A percentile compares a stretch with the other conserved stretches of the same genome.
Conservation (phyloP, 2,113 vertebrate species). For the Boulengerochromis microlepis region DNA sequence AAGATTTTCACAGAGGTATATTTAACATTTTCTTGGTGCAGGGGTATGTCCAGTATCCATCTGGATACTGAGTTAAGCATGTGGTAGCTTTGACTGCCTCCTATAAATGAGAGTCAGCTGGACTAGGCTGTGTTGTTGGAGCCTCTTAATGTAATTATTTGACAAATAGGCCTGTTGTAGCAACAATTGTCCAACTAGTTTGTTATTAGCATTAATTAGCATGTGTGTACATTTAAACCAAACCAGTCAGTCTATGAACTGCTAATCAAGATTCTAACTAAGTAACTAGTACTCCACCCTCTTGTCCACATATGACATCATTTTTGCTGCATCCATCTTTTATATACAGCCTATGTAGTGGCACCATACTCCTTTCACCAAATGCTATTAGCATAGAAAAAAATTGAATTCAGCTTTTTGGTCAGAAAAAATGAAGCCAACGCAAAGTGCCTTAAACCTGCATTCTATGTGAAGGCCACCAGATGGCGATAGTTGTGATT, state of each 20-base stretch:
- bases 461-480: background rate
- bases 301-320: background rate
- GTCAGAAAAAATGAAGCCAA: background rate
- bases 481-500: background rate
- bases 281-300: background rate
- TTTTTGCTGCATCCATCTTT: background rate
- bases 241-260: background rate
- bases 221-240: background rate
- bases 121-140: background rate
- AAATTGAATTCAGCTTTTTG: background rate
- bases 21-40: background rate
- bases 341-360: background rate
- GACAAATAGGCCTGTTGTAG: background rate
- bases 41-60: background rate
- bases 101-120: background rate
- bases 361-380: background rate
- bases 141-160: background rate
- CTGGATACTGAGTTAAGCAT: background rate
- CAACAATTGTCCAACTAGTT: background rate
- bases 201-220: background rate
- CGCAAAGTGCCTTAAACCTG: background rate
- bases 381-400: background rate
- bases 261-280: background rate
- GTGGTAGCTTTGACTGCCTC: background rate
- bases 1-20: background rate